Conservation (phyloP, 2,113 vertebrate genomes). For the Ivindomyrus marchei region DNA sequence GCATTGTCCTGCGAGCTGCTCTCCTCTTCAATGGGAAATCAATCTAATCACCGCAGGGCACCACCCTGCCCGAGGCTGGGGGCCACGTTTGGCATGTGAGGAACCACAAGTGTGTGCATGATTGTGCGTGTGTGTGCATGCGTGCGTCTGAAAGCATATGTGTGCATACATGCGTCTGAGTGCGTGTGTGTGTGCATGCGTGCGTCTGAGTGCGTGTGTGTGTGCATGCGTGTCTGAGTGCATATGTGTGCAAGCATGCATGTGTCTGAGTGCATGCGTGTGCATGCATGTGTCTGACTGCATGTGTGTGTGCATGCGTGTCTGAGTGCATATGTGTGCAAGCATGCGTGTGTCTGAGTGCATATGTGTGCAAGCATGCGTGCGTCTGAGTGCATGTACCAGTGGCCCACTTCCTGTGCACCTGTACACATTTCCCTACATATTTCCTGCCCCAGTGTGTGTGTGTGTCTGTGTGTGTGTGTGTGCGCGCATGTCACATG, state of each 20-base stretch:
- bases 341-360: background rate
- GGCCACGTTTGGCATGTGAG: background rate
- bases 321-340: background rate
- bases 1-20: constrained; percentile 48
- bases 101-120: background rate
- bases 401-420: background rate
- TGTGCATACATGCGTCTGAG: background rate
- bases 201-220: background rate
- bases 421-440: background rate
- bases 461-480: background rate
- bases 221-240: background rate
- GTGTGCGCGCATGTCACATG: background rate
- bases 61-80: background rate
- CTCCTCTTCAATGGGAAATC: constrained; percentile 18
- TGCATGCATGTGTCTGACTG: background rate
- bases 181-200: background rate
- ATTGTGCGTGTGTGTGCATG: background rate
- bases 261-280: background rate
- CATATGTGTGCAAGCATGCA: background rate
- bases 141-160: too few species aligned
- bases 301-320: background rate
- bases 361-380: background rate
- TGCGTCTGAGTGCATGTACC: too few species aligned
- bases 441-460: background rate
- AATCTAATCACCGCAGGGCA: constrained; percentile 21